Evolutionary conservation across 2,113 vertebrate species (phyloP).

Genomic region (Mustela nigripes): DNA sequence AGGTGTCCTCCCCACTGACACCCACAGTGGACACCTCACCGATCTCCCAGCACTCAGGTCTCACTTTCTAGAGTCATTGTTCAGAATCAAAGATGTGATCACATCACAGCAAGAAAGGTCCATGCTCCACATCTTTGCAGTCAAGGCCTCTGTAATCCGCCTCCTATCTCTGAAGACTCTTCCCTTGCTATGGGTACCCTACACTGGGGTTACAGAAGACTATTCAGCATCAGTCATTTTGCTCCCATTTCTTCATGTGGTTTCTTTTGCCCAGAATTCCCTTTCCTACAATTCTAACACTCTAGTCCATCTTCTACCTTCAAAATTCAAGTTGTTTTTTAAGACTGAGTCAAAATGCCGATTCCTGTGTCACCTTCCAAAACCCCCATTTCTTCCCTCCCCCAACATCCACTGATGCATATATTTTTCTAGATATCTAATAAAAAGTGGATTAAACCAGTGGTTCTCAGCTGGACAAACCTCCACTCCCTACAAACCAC

Average conservation of each 20-base stretch:
- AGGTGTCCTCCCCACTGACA: neutral
- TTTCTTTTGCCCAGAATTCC: neutral
- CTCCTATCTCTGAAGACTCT: neutral
- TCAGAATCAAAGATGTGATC: neutral
- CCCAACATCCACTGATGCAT: neutral
- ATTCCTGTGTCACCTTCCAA: neutral
- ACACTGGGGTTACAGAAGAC: neutral
- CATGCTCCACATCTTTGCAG: neutral
- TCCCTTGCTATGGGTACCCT: too few relatives aligned
- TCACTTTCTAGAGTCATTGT: neutral
- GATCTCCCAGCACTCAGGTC: neutral
- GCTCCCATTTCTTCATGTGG: neutral
- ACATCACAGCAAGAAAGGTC: neutral
- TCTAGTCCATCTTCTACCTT: neutral
- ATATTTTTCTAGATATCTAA: neutral
- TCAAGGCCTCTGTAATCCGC: neutral
- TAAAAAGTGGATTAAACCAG: neutral
- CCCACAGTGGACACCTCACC: neutral
- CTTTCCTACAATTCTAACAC: neutral
- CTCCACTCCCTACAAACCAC: neutral
- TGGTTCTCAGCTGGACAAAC: neutral
- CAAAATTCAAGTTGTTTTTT: slow-evolving; percentile 16
- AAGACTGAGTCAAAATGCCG: neutral
- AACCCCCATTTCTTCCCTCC: neutral
- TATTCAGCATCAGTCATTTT: neutral